Percentiles rank a stretch among this genome's conserved stretches.
Conservation (phyloP, 1,140 invertebrate species). For the Ceratosolen fusciceps region DNA sequence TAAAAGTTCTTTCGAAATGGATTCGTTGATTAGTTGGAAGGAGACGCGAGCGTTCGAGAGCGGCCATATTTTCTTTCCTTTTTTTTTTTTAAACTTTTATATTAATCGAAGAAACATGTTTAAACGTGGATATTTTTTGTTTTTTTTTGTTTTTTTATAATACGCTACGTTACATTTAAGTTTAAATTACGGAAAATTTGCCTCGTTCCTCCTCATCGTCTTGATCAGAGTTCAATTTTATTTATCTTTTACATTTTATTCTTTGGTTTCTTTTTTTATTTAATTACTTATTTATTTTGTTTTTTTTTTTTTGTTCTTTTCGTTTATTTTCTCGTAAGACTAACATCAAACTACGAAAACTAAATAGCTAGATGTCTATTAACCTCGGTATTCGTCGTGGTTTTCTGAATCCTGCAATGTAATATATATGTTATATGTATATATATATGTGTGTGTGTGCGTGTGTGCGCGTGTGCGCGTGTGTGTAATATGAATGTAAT, state of each 20-base stretch:
- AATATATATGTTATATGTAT: too few species aligned
- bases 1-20: background rate
- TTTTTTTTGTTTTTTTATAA: too few species aligned
- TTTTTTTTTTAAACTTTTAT: too few species aligned
- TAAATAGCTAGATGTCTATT: slow-evolving; percentile 61
- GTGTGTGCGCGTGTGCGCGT: too few species aligned
- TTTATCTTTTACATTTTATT: too few species aligned
- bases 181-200: slow-evolving; percentile 46
- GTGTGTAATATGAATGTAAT: slow-evolving; percentile 57
- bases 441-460: too few species aligned
- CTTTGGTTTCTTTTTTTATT: too few species aligned
- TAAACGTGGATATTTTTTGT: background rate
- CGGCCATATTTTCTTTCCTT: background rate
- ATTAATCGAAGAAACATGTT: slow-evolving; percentile 2
- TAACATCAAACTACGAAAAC: slow-evolving; percentile 62
- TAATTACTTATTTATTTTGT: too few species aligned
- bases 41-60: background rate
- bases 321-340: slow-evolving; percentile 34
- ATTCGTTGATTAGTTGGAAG: background rate
- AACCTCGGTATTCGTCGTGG: slow-evolving; percentile 49
- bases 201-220: background rate
- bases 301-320: too few species aligned
- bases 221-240: too few species aligned
- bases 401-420: slow-evolving; percentile 58
- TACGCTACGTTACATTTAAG: slow-evolving; percentile 32